Conservation (phyloP, 2,113 vertebrate species). For the Ardeotis arabs region DNA sequence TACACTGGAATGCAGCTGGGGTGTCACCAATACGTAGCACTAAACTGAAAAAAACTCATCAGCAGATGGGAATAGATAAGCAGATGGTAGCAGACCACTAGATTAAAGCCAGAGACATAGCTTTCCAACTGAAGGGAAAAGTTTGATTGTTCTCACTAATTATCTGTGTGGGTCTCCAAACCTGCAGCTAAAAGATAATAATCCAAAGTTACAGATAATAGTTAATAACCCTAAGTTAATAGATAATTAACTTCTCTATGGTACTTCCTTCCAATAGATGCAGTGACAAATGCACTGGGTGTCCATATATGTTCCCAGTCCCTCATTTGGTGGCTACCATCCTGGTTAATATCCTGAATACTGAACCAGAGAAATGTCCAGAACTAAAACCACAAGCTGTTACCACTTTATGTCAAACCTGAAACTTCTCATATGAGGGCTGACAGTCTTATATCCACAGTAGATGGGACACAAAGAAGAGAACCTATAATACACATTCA, state of each 20-base stretch:
- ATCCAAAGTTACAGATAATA: no score
- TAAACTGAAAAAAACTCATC: background rate
- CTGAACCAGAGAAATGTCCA: background rate
- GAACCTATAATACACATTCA: background rate
- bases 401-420: background rate
- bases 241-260: no score
- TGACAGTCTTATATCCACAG: background rate
- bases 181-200: no score
- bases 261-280: background rate
- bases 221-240: no score
- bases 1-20: background rate
- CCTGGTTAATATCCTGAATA: background rate
- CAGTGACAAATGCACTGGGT: background rate
- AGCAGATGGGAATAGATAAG: background rate
- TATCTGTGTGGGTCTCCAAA: background rate
- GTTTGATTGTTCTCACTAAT: slow-evolving; percentile 8
- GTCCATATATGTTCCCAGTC: fast-evolving
- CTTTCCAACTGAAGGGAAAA: slow-evolving; percentile 1
- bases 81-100: slow-evolving; percentile 16
- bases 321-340: background rate
- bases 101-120: slow-evolving; percentile 12
- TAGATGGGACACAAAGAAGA: background rate
- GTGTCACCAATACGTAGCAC: background rate
- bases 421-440: background rate
- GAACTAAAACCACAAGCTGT: background rate